Evolutionary conservation across 2,797 vertebrate genomes (phyloP), one percentile per base, ranked within the genome.

Genomic region (Halcyon smyrnensis): DNA sequence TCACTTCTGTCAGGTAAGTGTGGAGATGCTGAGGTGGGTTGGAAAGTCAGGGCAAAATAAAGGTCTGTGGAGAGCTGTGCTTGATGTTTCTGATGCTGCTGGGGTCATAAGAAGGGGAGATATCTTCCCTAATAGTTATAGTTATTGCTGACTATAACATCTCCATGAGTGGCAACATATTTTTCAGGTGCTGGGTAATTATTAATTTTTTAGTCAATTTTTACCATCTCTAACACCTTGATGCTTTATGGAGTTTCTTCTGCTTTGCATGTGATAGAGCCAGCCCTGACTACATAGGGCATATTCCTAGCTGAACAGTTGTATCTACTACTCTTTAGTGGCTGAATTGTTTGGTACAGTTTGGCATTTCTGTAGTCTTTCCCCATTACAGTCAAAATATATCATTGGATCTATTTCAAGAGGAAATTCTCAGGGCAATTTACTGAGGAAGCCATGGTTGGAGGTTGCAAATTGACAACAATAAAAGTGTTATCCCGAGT

Each of bases 401-500:
- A 57, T 90, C 50, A 77, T 30, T 80, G 77, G 30, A 17, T 92
- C 64, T 77, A 17, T 81, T 90, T 91, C 68, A 67, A 45, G 53
- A 81, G 41, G 54, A 95, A 84, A 85, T 30, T 80, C 81, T 46
- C 50, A 48, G 67, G 53, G 39, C 54, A 77, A 71, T 91, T 91
- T 85, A 71, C 90, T 88, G 89, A 95, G 54, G 84, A 95, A 93
- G 30, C 80, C 64, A 74, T 64, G 63, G 87, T 27, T 81, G 68
- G 91, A 73, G 65, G 34, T 75, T 86, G 88, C 81, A 94, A 87
- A 95, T 93, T 90, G 84, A 90, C 90, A 95, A 89, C 89, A 92
- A 64, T 92, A 92, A 81, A 87, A 91, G 70, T 95, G 92, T 95
- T 97, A 84, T 94, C 83, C 75, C 32, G 7, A 95, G 94, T 96